Percentiles rank a stretch among this genome's conserved stretches.
phyloP scores from a whole-genome alignment of 2,888 invertebrate genomes.

The Euplagia quadripunctaria region DNA sequence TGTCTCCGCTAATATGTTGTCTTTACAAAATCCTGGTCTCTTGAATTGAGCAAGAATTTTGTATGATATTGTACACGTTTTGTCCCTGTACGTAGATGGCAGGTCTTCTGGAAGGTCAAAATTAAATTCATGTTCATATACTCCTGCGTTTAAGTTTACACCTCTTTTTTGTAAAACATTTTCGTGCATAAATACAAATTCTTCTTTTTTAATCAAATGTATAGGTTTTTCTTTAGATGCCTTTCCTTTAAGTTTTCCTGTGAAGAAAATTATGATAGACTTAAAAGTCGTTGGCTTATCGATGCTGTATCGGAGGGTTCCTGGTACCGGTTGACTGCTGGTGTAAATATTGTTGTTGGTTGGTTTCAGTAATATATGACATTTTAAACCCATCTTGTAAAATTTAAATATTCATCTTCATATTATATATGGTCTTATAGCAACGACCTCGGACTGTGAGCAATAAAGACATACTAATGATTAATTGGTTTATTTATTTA shows the following conservation, averaged over 20 bases:
- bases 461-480: not conserved
- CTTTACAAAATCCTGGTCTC: not conserved
- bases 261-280: constrained; percentile 40
- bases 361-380: constrained; percentile 17
- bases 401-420: not conserved
- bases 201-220: constrained; percentile 12
- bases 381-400: constrained; percentile 1
- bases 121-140: constrained; percentile 20
- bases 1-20: not conserved
- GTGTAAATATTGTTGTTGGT: constrained; percentile 21
- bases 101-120: constrained; percentile 28
- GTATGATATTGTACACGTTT: constrained; percentile 27
- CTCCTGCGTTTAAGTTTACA: not conserved
- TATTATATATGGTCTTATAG: not conserved
- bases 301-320: constrained; percentile 45
- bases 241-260: constrained; percentile 44
- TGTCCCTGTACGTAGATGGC: constrained; percentile 32
- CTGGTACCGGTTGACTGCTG: constrained; percentile 47
- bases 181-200: not conserved
- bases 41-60: constrained; percentile 21
- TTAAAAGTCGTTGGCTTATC: constrained; percentile 44
- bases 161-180: constrained; percentile 1
- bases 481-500: not conserved
- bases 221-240: constrained; percentile 23
- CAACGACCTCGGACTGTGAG: not conserved